Evolutionary conservation across 2,888 invertebrate genomes (phyloP).

Genomic region (Selenia dentaria): DNA sequence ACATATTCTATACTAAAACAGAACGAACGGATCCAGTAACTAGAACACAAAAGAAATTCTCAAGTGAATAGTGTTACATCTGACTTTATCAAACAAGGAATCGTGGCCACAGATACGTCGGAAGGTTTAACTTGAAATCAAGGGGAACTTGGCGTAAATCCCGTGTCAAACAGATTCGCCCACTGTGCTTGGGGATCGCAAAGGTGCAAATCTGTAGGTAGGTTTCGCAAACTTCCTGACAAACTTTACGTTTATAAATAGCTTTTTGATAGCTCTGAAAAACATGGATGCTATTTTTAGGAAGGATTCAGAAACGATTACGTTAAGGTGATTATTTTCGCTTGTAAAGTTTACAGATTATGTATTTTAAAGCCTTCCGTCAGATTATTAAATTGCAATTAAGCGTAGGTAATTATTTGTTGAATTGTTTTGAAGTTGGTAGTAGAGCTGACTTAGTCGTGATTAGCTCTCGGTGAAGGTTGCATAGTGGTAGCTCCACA

Average conservation of each 20-base stretch:
- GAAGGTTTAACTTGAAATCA: slow-evolving; percentile 8
- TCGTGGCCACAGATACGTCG: slow-evolving; percentile 10
- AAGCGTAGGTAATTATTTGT: too few species aligned
- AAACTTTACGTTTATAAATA: slow-evolving; percentile 14
- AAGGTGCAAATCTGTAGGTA: slow-evolving; percentile 8
- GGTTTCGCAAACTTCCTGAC: slow-evolving; percentile 4
- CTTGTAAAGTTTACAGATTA: background rate
- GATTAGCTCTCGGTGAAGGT: too few species aligned
- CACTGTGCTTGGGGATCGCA: background rate
- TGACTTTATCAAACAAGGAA: slow-evolving; percentile 10
- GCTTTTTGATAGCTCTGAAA: slow-evolving; percentile 15
- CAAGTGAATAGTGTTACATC: background rate
- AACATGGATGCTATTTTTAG: slow-evolving; percentile 1
- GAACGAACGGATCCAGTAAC: too few species aligned
- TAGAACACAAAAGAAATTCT: background rate
- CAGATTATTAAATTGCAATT: too few species aligned
- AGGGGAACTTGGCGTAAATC: slow-evolving; percentile 7
- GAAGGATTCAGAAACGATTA: slow-evolving; percentile 9
- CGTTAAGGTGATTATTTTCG: background rate
- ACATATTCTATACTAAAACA: too few species aligned
- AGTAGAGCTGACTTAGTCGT: too few species aligned
- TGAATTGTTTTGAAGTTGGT: too few species aligned
- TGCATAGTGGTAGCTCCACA: too few species aligned
- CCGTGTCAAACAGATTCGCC: slow-evolving; percentile 9
- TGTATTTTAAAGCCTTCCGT: background rate